A percentile compares a stretch with the other conserved stretches of the same genome.
These are phyloP conservation scores for Popillia japonica DNA, from an alignment of 1,140 invertebrate species.

Conservation along the genomic window DNA sequence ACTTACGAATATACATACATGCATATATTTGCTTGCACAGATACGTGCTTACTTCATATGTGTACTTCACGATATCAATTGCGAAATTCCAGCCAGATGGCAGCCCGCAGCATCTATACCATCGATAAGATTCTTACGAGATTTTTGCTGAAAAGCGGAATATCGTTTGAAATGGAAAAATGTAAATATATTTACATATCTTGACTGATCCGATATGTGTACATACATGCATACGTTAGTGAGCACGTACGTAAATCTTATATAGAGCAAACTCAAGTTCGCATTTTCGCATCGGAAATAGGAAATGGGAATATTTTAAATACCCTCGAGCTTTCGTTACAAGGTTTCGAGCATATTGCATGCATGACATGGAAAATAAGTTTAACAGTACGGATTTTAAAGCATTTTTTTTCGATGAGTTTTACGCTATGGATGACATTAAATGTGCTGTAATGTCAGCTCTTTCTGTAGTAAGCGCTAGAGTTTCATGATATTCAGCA, in stretches of 20 bases:
- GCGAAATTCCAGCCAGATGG: slow-evolving; percentile 5
- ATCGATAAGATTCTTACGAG: neutral
- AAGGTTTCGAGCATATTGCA: neutral
- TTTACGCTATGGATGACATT: too few species aligned
- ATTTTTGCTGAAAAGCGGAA: neutral
- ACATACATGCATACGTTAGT: slow-evolving; percentile 14
- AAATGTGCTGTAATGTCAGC: too few species aligned
- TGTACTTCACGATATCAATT: neutral
- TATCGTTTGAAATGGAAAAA: slow-evolving; percentile 22
- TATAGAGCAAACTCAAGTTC: neutral
- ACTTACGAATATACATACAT: neutral
- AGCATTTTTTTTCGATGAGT: too few species aligned
- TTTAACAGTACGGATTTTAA: too few species aligned
- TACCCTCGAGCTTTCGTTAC: neutral
- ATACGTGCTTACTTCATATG: too few species aligned
- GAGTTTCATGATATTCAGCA: too few species aligned
- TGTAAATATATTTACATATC: slow-evolving; percentile 12
- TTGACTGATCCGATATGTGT: slow-evolving; percentile 1
- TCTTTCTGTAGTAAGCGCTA: too few species aligned
- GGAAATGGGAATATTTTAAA: neutral
- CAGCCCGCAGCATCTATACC: neutral
- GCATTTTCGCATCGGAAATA: neutral
- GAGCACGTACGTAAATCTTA: neutral
- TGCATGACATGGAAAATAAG: neutral
- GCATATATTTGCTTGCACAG: neutral